Conservation (phyloP, 2,888 invertebrate species). For the Sarcophaga caerulescens region DNA sequence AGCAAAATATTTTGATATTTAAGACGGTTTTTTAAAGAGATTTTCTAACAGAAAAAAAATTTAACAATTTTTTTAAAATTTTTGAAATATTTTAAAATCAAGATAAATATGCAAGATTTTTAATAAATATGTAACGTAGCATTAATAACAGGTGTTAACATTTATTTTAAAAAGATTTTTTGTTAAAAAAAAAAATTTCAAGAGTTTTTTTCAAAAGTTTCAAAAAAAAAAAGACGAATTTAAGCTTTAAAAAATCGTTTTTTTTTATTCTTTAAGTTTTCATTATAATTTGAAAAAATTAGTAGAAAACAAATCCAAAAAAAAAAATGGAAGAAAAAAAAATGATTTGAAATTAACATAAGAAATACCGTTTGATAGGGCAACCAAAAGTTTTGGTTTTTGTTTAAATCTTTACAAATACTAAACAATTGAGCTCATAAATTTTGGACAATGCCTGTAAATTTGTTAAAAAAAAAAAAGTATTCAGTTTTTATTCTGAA, state of each 20-base stretch:
- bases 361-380: conserved; percentile 53
- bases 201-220: background rate
- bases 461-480: conserved; percentile 62
- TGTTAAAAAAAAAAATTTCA: background rate
- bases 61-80: too few species aligned
- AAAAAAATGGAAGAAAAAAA: background rate
- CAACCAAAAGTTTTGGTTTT: conserved; percentile 4
- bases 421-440: conserved; percentile 67
- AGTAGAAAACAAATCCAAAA: background rate
- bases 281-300: too few species aligned
- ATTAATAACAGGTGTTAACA: conserved; percentile 24
- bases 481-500: background rate
- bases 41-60: too few species aligned
- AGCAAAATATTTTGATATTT: background rate
- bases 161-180: background rate
- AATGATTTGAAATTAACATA: conserved; percentile 47
- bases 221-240: background rate
- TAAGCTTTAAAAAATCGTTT: background rate
- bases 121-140: background rate
- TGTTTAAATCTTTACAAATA: conserved; percentile 32
- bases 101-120: background rate
- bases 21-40: background rate
- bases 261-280: conserved; percentile 14
- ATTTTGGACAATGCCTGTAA: conserved; percentile 67
- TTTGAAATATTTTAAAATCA: too few species aligned